Percentiles rank a stretch among this genome's conserved stretches.
phyloP scores from a whole-genome alignment of 1,140 invertebrate genomes.

The Caenorhabditis tropicalis region DNA sequence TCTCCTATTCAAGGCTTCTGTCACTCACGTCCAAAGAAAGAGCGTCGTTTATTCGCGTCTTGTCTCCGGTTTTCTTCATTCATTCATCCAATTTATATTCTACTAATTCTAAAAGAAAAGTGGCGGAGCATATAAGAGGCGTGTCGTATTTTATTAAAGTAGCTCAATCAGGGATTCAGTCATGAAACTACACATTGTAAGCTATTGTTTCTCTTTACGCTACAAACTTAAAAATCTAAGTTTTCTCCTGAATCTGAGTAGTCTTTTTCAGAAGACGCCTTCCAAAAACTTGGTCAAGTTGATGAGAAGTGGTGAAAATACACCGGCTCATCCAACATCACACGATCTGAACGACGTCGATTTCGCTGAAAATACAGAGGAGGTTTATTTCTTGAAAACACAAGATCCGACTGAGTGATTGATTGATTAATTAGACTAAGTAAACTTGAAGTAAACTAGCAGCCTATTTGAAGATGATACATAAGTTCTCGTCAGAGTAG shows the following conservation, averaged over 20 bases:
- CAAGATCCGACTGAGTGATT: too few species aligned
- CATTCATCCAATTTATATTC: not conserved
- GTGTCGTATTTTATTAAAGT: not conserved
- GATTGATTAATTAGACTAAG: too few species aligned
- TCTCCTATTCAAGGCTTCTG: not conserved
- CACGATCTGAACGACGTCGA: not conserved
- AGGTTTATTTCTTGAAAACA: not conserved
- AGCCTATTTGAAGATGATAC: too few species aligned
- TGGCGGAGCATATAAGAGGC: not conserved
- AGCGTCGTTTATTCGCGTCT: not conserved
- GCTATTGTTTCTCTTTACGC: not conserved
- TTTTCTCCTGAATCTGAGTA: not conserved
- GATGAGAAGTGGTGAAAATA: not conserved
- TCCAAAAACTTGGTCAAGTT: conserved; percentile 24
- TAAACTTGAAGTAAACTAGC: too few species aligned
- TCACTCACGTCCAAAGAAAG: not conserved
- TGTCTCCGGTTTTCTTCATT: not conserved
- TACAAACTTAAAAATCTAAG: not conserved
- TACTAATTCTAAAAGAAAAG: not conserved
- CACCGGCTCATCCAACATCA: not conserved
- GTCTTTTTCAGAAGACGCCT: conserved; percentile 25
- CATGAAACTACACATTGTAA: not conserved
- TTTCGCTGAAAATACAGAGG: not conserved
- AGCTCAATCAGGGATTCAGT: not conserved
- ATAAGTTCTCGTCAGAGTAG: too few species aligned